Evolutionary conservation across 2,888 invertebrate species (phyloP).

Genomic region (Dasypolia templi): DNA sequence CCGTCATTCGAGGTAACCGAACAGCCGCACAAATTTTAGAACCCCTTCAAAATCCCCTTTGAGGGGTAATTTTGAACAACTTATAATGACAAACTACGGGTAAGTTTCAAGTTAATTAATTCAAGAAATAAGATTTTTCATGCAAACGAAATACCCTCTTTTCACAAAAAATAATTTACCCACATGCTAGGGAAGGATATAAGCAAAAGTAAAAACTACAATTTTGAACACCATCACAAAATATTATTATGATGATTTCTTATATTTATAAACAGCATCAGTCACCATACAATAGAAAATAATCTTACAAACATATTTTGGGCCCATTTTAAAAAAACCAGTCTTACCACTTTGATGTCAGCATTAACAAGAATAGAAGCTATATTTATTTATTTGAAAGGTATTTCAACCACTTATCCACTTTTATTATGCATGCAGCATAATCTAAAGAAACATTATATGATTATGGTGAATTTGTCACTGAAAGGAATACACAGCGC

Average conservation of each 20-base stretch:
- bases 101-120: too few relatives aligned
- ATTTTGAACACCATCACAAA: slow-evolving; percentile 18
- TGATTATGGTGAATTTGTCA: neutral
- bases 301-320: neutral
- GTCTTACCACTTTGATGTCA: neutral
- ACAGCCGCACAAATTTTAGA: too few relatives aligned
- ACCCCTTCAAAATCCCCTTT: too few relatives aligned
- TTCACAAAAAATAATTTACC: too few relatives aligned
- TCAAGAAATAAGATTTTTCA: too few relatives aligned
- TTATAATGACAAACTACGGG: too few relatives aligned
- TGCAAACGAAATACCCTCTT: too few relatives aligned
- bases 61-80: too few relatives aligned
- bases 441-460: neutral
- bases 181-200: neutral
- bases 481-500: neutral
- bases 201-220: neutral
- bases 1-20: too few relatives aligned
- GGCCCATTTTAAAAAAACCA: neutral
- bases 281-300: slow-evolving; percentile 30
- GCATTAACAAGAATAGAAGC: neutral
- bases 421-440: too few relatives aligned
- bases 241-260: slow-evolving; percentile 1
- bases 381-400: neutral
- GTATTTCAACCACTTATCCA: neutral
- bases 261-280: slow-evolving; percentile 34